Evolutionary conservation across 2,888 invertebrate species (phyloP), one percentile per base, ranked within the genome.

Genomic region (Icerya purchasi): DNA sequence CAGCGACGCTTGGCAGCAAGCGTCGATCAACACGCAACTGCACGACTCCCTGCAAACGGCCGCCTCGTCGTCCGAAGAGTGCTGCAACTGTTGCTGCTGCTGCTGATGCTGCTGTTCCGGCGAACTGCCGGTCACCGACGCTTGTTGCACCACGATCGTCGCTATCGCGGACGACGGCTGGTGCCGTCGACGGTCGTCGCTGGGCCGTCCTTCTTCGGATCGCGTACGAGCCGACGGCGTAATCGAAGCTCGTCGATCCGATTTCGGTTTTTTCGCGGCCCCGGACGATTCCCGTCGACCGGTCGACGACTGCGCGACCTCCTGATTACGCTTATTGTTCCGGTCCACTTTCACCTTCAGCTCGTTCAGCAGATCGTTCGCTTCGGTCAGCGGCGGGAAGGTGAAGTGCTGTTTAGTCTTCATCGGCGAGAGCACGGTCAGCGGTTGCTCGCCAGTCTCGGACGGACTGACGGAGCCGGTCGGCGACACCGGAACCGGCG

Each of bases 131-230:
- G 66, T 64, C n/a, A 67, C 61, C n/a, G 65, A 64, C 3, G 67
- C 65, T 60, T 67, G 66, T 53, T 66, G 67, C 18, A 67, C 66
- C 21, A 67, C 65, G 50, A 66, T 67, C 21, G 66, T 66, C 5
- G 68, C 65, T 50, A 56, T 60, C 14, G 53, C 53, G 60, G 36
- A 5, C 36, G 50, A 5, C 51, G 53, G 50, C 36, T 36, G 21
- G 18, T 21, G 53, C 2, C 53, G 5, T 3, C 53, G 5, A 2
- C 22, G 18, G 20, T 53, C 50, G 8, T 5, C 14, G 14, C 36
- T 36, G 20, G 50, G 23, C 20, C 20, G 53, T 61, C 61, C 52
- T 19, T 58, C 36, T 50, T 25, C 22, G 8, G 58, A 22, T 24
- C 23, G 53, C 50, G 22, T 36, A 57, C 5, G 21, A 3, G 51